Percentiles rank a stretch among this genome's conserved stretches.
phyloP scores from a whole-genome alignment of 2,797 vertebrate species.

The Decapterus maruadsi region DNA sequence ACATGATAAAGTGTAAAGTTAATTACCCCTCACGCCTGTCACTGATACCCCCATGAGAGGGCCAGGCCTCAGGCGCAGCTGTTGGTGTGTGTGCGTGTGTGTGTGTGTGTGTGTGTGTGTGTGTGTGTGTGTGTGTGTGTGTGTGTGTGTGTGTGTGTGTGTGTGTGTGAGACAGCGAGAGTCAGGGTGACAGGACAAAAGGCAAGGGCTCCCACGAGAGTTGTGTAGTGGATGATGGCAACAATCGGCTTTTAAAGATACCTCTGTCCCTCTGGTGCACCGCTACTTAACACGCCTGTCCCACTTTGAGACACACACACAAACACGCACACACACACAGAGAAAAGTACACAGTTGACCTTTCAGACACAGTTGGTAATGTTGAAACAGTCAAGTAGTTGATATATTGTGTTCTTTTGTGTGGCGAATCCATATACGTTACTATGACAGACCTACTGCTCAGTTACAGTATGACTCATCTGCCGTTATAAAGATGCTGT shows the following conservation, averaged over 20 bases:
- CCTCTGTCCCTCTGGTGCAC: constrained; percentile 90
- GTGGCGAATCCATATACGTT: constrained; percentile 34
- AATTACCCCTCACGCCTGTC: constrained; percentile 99
- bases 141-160: constrained; percentile 72
- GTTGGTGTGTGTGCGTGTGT: constrained; percentile 84
- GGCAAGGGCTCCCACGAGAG: constrained; percentile 93
- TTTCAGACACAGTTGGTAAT: constrained; percentile 53
- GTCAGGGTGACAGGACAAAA: constrained; percentile 84
- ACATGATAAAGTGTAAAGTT: constrained; percentile 99
- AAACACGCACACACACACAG: constrained; percentile 36
- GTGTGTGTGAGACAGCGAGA: constrained; percentile 82
- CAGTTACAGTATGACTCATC: background rate
- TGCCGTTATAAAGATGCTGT: background rate
- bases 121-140: constrained; percentile 83
- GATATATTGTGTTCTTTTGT: constrained; percentile 42
- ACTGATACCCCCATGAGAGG: constrained; percentile 90
- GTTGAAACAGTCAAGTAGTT: constrained; percentile 53
- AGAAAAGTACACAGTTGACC: constrained; percentile 63
- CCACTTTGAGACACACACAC: constrained; percentile 52
- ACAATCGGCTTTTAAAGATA: constrained; percentile 98
- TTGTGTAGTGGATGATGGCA: constrained; percentile 97
- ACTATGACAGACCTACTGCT: background rate
- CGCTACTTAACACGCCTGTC: constrained; percentile 86
- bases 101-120: constrained; percentile 89
- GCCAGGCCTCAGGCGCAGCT: constrained; percentile 95